These are phyloP conservation scores for Myiothlypis chrysogaster DNA, from an alignment of 2,797 vertebrate species.

Conservation along the genomic window DNA sequence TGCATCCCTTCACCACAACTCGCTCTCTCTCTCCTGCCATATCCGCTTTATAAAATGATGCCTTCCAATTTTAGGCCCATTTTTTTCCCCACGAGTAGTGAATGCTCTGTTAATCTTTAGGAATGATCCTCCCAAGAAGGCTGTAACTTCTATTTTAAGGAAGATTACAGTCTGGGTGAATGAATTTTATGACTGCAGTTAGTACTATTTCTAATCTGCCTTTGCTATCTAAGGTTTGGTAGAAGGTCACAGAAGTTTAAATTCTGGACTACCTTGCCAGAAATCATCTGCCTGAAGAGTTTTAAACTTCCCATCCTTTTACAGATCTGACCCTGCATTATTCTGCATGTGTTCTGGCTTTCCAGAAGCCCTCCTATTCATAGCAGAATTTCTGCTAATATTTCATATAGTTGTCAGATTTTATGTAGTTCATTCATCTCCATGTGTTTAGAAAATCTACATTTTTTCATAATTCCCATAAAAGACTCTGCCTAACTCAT, in stretches of 20 bases:
- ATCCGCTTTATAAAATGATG: not conserved
- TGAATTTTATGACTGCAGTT: conserved; percentile 19
- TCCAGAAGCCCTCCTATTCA: not conserved
- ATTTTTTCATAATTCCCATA: not conserved
- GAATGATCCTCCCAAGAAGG: conserved; percentile 48
- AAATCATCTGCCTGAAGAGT: conserved; percentile 11
- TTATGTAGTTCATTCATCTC: not conserved
- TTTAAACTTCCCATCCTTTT: not conserved
- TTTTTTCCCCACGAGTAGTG: not conserved
- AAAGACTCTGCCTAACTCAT: not conserved
- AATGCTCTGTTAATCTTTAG: conserved; percentile 63
- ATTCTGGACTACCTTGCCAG: not conserved
- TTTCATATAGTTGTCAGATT: not conserved
- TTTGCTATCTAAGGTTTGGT: conserved; percentile 36
- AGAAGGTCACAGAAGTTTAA: conserved; percentile 59
- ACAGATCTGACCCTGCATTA: not conserved
- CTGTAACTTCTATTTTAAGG: conserved; percentile 62
- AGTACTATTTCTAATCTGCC: conserved; percentile 49
- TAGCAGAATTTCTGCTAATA: not conserved
- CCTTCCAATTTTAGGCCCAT: conserved; percentile 42
- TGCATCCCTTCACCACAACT: not conserved
- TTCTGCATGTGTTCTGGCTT: not conserved
- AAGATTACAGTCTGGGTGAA: conserved; percentile 40
- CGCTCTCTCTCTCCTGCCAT: not conserved
- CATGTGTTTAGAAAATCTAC: not conserved